Evolutionary conservation across 2,888 invertebrate genomes (phyloP), one percentile per base, ranked within the genome.

Genomic region (Drosophila atripex): DNA sequence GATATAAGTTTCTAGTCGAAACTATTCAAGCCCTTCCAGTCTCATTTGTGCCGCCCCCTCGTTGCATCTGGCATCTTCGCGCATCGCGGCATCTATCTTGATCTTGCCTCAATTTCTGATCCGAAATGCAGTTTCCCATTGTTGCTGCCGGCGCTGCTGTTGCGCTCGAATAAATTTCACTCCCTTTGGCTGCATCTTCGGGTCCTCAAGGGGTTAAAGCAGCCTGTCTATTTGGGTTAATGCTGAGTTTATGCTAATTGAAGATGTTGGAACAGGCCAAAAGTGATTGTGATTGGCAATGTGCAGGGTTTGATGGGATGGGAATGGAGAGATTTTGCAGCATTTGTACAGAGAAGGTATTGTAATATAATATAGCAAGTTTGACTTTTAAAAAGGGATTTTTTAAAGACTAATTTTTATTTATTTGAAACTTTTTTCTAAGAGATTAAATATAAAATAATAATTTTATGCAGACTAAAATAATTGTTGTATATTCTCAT

Each of bases 71-170:
- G 70, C 79, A 73, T 70, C 78, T 54, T 53, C 45, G 45, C 11
- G 23, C 9, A 43, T 43, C 43, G 39, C 49, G 9, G 57, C 41
- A 61, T 51, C 56, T 85, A 80, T 80, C 80, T 80, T 76, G 82
- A 80, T 85, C 78, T 85, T 85, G 71, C 77, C 51, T 60, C 65
- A 73, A 71, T 74, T 68, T 54, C 68, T 65, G 65, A 79, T 76
- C 75, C 74, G 54, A 66, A 61, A 61, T 63, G 61, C 60, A 65
- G 35, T 51, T 59, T 69, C 58, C 56, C 70, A 73, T 64, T 66
- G 64, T 56, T 64, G 55, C 51, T 52, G 60, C n/a, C 6, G 14
- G 14, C 53, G 69, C 21, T 35, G 46, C 21, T 28, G 45, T 65
- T 80, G 60, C 65, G 71, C 73, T 71, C 56, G 69, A 84, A 74